Percentiles rank a stretch among this genome's conserved stretches.
phyloP scores from a whole-genome alignment of 2,797 vertebrate genomes.

The Bufotes viridis region DNA sequence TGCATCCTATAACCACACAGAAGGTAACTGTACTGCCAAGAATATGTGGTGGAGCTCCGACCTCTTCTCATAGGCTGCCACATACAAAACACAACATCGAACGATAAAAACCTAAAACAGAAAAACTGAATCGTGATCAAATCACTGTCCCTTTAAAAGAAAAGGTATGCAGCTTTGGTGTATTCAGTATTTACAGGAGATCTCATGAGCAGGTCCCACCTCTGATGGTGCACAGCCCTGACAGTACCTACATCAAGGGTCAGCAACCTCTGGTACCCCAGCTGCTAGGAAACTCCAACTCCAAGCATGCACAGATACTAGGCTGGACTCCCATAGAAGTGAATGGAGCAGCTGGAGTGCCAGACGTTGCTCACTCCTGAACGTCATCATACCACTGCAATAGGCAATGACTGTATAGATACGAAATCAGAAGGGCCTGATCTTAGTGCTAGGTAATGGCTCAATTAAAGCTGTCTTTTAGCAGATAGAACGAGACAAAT shows the following conservation, averaged over 20 bases:
- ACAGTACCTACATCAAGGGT: background rate
- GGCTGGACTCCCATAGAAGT: too few relatives aligned
- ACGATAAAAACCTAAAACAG: background rate
- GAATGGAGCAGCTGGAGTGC: too few relatives aligned
- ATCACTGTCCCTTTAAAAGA: background rate
- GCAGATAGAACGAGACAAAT: background rate
- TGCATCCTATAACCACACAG: too few relatives aligned
- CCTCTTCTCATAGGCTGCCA: too few relatives aligned
- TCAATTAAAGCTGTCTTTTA: background rate
- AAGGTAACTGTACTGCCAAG: too few relatives aligned
- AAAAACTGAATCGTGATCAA: background rate
- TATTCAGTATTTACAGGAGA: slow-evolving; percentile 19
- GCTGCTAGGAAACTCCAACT: too few relatives aligned
- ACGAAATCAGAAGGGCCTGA: background rate
- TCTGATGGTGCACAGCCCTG: background rate
- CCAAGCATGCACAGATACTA: too few relatives aligned
- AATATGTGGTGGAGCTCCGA: too few relatives aligned
- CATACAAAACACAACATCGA: background rate
- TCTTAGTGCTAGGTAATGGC: background rate
- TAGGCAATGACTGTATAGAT: background rate
- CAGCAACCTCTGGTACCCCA: too few relatives aligned
- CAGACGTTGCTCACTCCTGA: too few relatives aligned
- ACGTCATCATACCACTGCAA: background rate
- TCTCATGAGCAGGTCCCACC: background rate
- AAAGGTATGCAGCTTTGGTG: slow-evolving; percentile 12